Conservation (phyloP, 2,888 invertebrate genomes). For the Norana najaformis region DNA sequence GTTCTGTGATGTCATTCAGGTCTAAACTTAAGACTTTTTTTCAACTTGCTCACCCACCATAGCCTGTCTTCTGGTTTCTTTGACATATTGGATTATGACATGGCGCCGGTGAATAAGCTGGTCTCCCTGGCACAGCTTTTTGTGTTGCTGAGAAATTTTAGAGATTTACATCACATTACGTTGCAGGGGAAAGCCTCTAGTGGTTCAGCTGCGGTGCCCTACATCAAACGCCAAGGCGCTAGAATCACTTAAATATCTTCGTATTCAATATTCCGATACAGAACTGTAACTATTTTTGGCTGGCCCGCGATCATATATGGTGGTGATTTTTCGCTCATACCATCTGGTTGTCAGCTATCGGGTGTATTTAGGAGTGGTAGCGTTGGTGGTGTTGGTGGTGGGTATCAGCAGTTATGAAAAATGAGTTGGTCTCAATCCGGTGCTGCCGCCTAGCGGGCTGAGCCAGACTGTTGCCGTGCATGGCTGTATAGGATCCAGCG, state of each 20-base stretch:
- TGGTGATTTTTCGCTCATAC: not conserved
- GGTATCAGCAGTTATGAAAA: slow-evolving; percentile 6
- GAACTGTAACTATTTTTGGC: slow-evolving; percentile 5
- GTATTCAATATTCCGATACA: not conserved
- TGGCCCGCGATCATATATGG: not conserved
- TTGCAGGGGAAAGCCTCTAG: no score
- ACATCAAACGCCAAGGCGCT: not conserved
- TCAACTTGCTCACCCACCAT: no score
- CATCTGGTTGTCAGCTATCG: not conserved
- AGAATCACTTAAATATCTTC: not conserved
- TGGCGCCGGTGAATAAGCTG: no score
- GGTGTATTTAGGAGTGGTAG: slow-evolving; percentile 6
- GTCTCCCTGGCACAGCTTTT: no score
- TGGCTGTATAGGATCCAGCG: not conserved
- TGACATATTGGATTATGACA: no score
- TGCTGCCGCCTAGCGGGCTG: not conserved
- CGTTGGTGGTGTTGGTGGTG: not conserved
- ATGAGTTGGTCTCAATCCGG: not conserved
- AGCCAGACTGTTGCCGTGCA: not conserved
- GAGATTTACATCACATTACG: no score
- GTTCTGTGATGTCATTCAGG: no score
- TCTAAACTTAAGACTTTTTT: no score
- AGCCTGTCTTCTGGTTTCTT: no score
- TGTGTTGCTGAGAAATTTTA: no score
- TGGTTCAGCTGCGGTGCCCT: not conserved